These are phyloP conservation scores for Cydia pomonella DNA, from an alignment of 1,140 invertebrate genomes.

Conservation along the genomic window DNA sequence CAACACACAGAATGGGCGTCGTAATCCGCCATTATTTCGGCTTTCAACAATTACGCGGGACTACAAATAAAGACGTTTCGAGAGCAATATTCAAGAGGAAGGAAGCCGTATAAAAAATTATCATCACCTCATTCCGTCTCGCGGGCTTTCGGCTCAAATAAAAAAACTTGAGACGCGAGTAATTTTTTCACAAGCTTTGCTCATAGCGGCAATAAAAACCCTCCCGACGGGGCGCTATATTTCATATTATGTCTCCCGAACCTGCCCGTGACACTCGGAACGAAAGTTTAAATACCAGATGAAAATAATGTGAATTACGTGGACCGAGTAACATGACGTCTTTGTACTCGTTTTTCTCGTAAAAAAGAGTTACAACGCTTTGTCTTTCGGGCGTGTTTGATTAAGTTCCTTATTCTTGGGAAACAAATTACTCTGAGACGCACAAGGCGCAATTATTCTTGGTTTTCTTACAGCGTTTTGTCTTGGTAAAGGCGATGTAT, in stretches of 20 bases:
- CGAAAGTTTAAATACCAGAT: slow-evolving; percentile 65
- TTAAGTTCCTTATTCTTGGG: slow-evolving; percentile 32
- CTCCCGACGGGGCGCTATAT: slow-evolving; percentile 58
- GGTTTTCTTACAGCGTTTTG: slow-evolving; percentile 30
- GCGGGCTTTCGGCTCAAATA: slow-evolving; percentile 47
- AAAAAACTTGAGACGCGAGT: slow-evolving; percentile 66
- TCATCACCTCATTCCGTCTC: slow-evolving; percentile 54
- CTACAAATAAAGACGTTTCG: slow-evolving; percentile 53
- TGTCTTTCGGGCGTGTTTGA: slow-evolving; percentile 28
- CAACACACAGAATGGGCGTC: slow-evolving; percentile 16
- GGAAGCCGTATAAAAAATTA: slow-evolving; percentile 62
- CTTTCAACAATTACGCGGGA: slow-evolving; percentile 46
- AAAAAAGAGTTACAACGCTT: slow-evolving; percentile 36
- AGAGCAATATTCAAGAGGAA: slow-evolving; percentile 51
- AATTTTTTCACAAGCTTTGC: slow-evolving; percentile 72
- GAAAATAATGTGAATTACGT: slow-evolving; percentile 58
- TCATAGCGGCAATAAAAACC: slow-evolving; percentile 67
- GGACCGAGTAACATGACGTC: slow-evolving; percentile 41
- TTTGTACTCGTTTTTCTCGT: slow-evolving; percentile 35
- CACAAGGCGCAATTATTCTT: slow-evolving; percentile 31
- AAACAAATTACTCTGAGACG: slow-evolving; percentile 33
- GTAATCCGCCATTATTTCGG: slow-evolving; percentile 47
- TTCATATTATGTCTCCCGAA: slow-evolving; percentile 53
- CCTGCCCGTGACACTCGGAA: slow-evolving; percentile 49
- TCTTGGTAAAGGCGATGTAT: slow-evolving; percentile 11